Evolutionary conservation across 2,888 invertebrate genomes (phyloP), one percentile per base, ranked within the genome.

Genomic region (Aethes cnicana): DNA sequence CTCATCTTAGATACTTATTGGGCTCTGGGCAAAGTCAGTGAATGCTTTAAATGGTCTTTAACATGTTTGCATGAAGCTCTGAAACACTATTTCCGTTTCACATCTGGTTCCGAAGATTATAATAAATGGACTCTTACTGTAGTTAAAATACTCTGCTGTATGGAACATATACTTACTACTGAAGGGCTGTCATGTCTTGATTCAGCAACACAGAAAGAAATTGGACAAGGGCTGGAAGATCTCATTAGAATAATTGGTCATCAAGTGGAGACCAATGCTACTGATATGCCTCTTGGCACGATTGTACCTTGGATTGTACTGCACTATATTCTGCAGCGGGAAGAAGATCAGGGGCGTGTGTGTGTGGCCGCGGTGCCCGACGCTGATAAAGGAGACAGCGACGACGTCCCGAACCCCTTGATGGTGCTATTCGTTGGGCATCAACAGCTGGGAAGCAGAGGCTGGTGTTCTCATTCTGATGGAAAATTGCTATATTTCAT

Each of bases 221-320:
- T 93, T 6, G 88, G 92, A 3, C 91, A 95, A 57, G 89, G 96
- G 9, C 91, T 95, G 0, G 93, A 95, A 72, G 94, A 94, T 71
- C 84, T 97, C 30, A 92, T 94, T 14, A 92, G 93, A 64, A 92
- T 96, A 41, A 92, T 96, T 56, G 94, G 94, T 43, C 93, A 94
- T 70, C 95, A 96, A 77, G 90, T 97, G 55, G 96, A 96, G 62
- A 95, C 95, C 23, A 92, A 89, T 70, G 84, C 90, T 17, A 80
- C 91, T 20, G 93, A 92, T 56, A 89, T 92, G 80, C 93, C 94
- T 0, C 90, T 96, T 46, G 93, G 93, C 53, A 93, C 94, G 8
- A 92, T 95, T 8, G 80, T 92, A 3, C 95, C 96, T 3, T 97
- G 97, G 97, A 94, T 96, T 52, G 84, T 97, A 50, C 86, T 97